Percentiles rank a stretch among this genome's conserved stretches.
Conservation (phyloP, 1,140 invertebrate species). For the Drosophila murphyi region DNA sequence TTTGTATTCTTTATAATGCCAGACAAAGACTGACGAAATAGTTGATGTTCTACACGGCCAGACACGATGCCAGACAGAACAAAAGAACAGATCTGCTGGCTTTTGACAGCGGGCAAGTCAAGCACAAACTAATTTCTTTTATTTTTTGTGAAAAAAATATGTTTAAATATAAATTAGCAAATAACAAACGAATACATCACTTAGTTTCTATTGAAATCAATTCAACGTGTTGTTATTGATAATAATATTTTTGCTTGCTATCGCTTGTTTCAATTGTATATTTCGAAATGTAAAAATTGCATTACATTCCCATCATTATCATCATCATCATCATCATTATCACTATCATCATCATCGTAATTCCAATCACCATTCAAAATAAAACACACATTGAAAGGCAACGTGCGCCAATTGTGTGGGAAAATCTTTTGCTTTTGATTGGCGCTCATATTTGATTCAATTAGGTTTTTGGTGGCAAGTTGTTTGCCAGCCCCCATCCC, state of each 20-base stretch:
- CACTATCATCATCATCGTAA: conserved; percentile 16
- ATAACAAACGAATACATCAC: conserved; percentile 10
- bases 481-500: neutral
- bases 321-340: conserved; percentile 15
- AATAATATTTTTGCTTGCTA: neutral
- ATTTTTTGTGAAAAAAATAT: neutral
- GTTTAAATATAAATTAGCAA: neutral
- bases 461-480: conserved; percentile 48
- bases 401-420: conserved; percentile 68
- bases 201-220: conserved; percentile 6
- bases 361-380: conserved; percentile 37
- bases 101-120: neutral
- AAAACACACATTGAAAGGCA: conserved; percentile 58
- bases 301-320: conserved; percentile 13
- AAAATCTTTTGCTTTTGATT: conserved; percentile 67
- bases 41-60: conserved; percentile 37
- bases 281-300: conserved; percentile 17
- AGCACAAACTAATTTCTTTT: conserved; percentile 2
- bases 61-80: conserved; percentile 44
- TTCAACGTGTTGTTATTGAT: conserved; percentile 1
- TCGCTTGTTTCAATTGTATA: neutral
- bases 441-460: conserved; percentile 60
- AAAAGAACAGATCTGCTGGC: conserved; percentile 37
- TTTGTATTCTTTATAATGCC: conserved; percentile 24
- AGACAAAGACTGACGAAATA: conserved; percentile 16